phyloP scores from a whole-genome alignment of 2,113 vertebrate genomes.

The Syrmaticus mikado region DNA sequence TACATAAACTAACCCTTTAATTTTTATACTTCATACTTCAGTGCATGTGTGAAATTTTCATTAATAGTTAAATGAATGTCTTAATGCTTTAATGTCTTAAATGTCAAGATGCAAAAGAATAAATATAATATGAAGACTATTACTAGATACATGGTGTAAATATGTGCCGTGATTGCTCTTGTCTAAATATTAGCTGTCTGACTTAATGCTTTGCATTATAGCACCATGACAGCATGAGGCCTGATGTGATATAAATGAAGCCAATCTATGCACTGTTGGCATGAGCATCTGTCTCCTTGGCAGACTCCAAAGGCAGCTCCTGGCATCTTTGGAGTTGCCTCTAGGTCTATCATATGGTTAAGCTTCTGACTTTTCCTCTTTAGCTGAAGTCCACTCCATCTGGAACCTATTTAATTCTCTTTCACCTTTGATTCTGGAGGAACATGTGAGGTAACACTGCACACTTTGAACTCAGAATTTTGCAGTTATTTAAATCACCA shows the following conservation, averaged over 20 bases:
- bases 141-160: not conserved
- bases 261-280: slow-evolving; percentile 67
- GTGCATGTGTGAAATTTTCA: accelerated
- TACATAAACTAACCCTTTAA: too few relatives aligned
- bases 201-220: slow-evolving; percentile 12
- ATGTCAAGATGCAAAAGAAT: not conserved
- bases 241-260: slow-evolving; percentile 68
- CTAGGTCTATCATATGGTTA: slow-evolving; percentile 67
- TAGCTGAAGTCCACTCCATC: slow-evolving; percentile 66
- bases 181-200: slow-evolving; percentile 49
- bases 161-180: slow-evolving; percentile 25
- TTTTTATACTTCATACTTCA: not conserved
- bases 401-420: slow-evolving; percentile 47
- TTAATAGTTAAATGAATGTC: not conserved
- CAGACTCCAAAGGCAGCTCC: slow-evolving; percentile 57
- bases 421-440: slow-evolving; percentile 52
- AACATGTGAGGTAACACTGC: not conserved
- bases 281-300: slow-evolving; percentile 73
- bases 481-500: not conserved
- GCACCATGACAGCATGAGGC: slow-evolving; percentile 31
- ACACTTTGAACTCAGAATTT: not conserved
- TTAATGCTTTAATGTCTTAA: not conserved
- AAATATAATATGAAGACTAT: slow-evolving; percentile 6
- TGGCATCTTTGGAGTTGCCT: slow-evolving; percentile 68
- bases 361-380: slow-evolving; percentile 61